Base-by-base conservation (phyloP, 2,113 vertebrate species). In the Centropus unirufus region DNA sequence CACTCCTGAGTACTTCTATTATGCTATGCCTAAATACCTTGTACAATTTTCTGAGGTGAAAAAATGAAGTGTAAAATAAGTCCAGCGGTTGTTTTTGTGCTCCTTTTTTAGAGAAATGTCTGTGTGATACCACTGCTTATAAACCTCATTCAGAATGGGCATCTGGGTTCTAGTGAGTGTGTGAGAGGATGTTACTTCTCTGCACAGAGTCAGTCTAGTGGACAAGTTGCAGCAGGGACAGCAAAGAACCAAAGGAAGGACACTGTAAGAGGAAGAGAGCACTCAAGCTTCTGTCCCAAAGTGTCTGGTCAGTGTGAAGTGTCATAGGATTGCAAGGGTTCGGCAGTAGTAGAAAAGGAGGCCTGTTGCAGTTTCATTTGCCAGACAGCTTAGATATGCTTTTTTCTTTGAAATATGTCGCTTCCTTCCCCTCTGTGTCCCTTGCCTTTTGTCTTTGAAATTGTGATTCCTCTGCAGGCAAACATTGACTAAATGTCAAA, bases 361-460 rank as follows among this genome's bases (percentile, higher is more conserved):
- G 8, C 2, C 36, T 49, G 12, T 66, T 89, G 46, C 16, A 24
- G 19, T 90, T 84, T 67, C 8, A 13, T 39, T 85, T 92, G 22
- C 20, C 20, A 34, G 39, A n/a, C 68, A 70, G 47, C 8, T 40
- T 57, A 14, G 21, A 82, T 84, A 10, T 15, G 61, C 12, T 21
- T 36, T 64, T 34, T 10, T 32, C 11, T 46, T n/a, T 57, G 14
- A 39, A 67, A 9, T 59, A 12, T 1, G 3, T 42, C 70, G 49
- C 15, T 55, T 74, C 17, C 11, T 58, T 90, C 6, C 14, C 19
- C 14, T 89, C 26, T 67, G 7, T 7, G 23, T 83, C 14, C 29
- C 8, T 76, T 87, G 32, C 20, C 39, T 90, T 92, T 96, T 81
- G 39, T 83, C 64, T 92, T 87, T 89, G 42, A 55, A 84, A 72